Base-by-base conservation (phyloP, 2,888 invertebrate genomes). In the Cerceris ruficornis region DNA sequence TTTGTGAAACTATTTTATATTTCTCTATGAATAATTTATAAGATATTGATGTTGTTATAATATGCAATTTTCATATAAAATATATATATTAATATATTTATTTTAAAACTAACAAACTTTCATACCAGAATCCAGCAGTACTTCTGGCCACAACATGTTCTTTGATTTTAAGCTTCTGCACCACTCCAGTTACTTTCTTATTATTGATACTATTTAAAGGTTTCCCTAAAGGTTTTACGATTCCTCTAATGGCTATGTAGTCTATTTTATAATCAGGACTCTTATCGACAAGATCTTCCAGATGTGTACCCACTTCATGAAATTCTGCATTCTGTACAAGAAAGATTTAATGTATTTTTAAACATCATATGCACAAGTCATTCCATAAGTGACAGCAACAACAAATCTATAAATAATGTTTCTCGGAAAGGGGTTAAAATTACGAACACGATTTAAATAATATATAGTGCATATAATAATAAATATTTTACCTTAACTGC, bases 111-210 rank as follows among this genome's bases (percentile, higher is more conserved):
- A 54, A 11, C n/a, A 7, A 46, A 59, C 14, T 55, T 49, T 15
- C 71, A 75, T 87, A 93, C 97, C 97, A 97, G 92, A 97, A 97
- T 6, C 97, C 97, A n/a, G 96, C 95, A 6, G 96, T 95, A 46
- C 95, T 96, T 86, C 97, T 94, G n/a, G 96, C 96, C 80, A 97
- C 95, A 6, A 96, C 95, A 93, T 97, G 97, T 92, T 97, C 97
- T 88, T 96, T 96, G 59, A 97, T 95, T 87, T 96, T 95, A 66
- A 97, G 93, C 84, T 96, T 95, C 90, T 97, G 97, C 57, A 97
- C 93, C 7, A 97, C 97, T 55, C 97, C 97, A 28, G 95, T 95
- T 4, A 97, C 94, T 68, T 94, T 94, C 69, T 95, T 95, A 88
- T 96, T 95, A 91, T 96, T 95, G 84, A 95, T 94, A 92, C 97